Percentiles rank a stretch among this genome's conserved stretches.
Conservation (phyloP, 2,797 vertebrate genomes). For the Malacoctenus gilli region DNA sequence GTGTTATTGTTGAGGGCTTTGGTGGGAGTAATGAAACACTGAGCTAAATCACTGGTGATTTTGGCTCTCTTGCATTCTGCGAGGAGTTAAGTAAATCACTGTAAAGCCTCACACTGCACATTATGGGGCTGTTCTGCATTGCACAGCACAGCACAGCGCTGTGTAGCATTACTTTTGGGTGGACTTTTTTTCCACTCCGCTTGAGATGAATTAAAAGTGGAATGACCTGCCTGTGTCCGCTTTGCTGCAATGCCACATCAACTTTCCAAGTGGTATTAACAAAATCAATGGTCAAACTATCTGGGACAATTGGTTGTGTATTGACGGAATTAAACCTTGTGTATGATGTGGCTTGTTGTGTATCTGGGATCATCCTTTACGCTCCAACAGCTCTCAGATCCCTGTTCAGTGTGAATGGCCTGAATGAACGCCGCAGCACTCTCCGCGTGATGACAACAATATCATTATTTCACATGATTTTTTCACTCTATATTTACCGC, state of each 20-base stretch:
- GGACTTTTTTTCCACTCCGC: conserved; percentile 24
- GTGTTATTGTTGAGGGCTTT: conserved; percentile 80
- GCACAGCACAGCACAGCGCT: neutral
- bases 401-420: conserved; percentile 22
- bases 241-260: conserved; percentile 71
- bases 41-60: conserved; percentile 70
- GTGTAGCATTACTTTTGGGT: conserved; percentile 22
- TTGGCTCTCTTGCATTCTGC: conserved; percentile 61
- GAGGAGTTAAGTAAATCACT: conserved; percentile 65
- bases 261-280: conserved; percentile 84
- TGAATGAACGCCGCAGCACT: conserved; percentile 24
- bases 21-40: conserved; percentile 72
- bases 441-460: conserved; percentile 21
- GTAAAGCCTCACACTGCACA: conserved; percentile 36
- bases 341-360: conserved; percentile 90
- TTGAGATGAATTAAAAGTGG: conserved; percentile 28
- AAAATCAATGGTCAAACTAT: conserved; percentile 93
- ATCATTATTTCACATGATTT: conserved; percentile 8
- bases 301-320: conserved; percentile 91
- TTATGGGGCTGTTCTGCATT: conserved; percentile 8
- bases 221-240: conserved; percentile 33
- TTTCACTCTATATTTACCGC: neutral
- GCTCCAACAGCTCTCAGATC: conserved; percentile 43
- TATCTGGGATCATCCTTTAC: conserved; percentile 78
- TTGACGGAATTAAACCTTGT: conserved; percentile 93